Conservation (phyloP, 2,797 vertebrate genomes). For the Sebastes diploproa region DNA sequence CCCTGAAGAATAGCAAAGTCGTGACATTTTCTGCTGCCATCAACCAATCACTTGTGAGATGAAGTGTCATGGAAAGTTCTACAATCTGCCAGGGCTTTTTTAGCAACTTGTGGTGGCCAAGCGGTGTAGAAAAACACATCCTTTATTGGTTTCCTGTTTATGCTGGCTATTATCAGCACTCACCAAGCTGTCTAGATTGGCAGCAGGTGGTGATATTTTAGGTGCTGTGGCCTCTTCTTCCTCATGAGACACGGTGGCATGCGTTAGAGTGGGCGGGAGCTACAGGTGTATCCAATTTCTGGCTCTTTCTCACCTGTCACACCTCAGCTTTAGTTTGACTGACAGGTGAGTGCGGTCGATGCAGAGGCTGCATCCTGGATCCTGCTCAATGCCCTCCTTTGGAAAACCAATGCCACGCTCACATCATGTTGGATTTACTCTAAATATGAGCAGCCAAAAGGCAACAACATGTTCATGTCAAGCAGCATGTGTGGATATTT, state of each 20-base stretch:
- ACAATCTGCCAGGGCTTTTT: slow-evolving; percentile 44
- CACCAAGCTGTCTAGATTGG: slow-evolving; percentile 41
- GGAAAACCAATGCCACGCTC: slow-evolving; percentile 7
- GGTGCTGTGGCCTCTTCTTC: slow-evolving; percentile 33
- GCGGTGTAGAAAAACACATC: slow-evolving; percentile 6
- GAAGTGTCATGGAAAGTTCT: slow-evolving; percentile 66
- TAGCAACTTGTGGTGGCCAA: slow-evolving; percentile 27
- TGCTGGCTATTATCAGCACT: slow-evolving; percentile 43
- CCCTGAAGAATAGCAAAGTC: slow-evolving; percentile 67
- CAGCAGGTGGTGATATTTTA: slow-evolving; percentile 43
- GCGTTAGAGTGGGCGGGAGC: slow-evolving; percentile 30
- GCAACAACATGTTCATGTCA: background rate
- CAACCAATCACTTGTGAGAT: slow-evolving; percentile 60
- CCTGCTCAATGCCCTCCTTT: background rate
- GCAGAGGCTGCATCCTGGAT: slow-evolving; percentile 33
- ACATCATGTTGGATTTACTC: slow-evolving; percentile 12
- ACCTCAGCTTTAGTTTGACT: slow-evolving; percentile 61
- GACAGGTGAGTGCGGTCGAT: slow-evolving; percentile 31
- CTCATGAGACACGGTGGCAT: slow-evolving; percentile 3
- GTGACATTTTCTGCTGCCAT: slow-evolving; percentile 73
- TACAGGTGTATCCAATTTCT: slow-evolving; percentile 70
- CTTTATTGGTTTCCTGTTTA: slow-evolving; percentile 23
- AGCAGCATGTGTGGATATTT: background rate
- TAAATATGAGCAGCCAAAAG: background rate
- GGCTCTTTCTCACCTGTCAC: slow-evolving; percentile 70